phyloP scores from a whole-genome alignment of 2,797 vertebrate genomes.

The Sebastes matsubarae region DNA sequence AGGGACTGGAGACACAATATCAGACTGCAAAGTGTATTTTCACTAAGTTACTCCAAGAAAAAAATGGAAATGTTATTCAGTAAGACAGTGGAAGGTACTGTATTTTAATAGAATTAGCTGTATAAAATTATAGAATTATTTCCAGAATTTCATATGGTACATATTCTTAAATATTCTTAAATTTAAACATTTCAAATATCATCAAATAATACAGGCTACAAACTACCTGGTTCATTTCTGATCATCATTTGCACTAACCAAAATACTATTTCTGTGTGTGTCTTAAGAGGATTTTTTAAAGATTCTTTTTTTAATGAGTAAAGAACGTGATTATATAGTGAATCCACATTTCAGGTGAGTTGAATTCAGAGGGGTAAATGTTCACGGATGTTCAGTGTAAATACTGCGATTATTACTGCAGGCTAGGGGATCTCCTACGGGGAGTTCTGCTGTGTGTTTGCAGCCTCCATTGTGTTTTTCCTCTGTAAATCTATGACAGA shows the following conservation, averaged over 20 bases:
- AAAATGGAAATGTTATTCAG: not conserved
- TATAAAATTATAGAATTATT: not conserved
- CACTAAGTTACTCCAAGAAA: not conserved
- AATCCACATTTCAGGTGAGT: not conserved
- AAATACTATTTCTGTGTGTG: not conserved
- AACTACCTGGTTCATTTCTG: not conserved
- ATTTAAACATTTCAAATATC: not conserved
- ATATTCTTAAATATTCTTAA: not conserved
- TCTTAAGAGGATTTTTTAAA: not conserved
- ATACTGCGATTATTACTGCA: constrained; percentile 27
- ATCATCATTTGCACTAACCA: not conserved
- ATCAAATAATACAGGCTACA: not conserved
- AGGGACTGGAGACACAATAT: not conserved
- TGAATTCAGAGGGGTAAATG: constrained; percentile 9
- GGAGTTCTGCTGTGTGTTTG: constrained; percentile 46
- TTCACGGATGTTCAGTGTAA: constrained; percentile 15
- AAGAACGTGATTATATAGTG: not conserved
- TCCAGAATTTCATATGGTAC: not conserved
- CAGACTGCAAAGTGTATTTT: not conserved
- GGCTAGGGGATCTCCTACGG: not conserved
- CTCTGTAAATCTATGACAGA: constrained; percentile 60
- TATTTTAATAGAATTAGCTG: not conserved
- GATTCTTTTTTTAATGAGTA: not conserved
- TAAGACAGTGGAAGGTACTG: not conserved
- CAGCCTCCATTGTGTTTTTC: constrained; percentile 59